Evolutionary conservation across 1,140 invertebrate species (phyloP).

Genomic region (Capitella teleta): DNA sequence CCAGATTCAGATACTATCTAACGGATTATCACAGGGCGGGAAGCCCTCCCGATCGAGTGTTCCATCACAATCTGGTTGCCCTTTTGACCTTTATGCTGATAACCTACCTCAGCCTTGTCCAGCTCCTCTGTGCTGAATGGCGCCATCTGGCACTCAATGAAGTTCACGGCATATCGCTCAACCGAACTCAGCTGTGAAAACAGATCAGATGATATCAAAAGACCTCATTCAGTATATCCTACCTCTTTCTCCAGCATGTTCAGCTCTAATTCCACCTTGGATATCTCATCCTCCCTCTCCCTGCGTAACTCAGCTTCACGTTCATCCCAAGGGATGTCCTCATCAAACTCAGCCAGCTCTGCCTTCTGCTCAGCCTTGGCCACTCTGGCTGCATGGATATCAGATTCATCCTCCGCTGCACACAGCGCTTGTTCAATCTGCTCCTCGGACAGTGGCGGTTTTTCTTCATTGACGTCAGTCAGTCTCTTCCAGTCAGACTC

Average conservation of each 20-base stretch:
- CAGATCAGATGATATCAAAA: too few species aligned
- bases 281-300: conserved; percentile 40
- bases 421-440: conserved; percentile 58
- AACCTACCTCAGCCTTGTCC: conserved; percentile 66
- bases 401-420: conserved; percentile 85
- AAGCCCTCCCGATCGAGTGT: too few species aligned
- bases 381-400: conserved; percentile 77
- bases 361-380: conserved; percentile 85
- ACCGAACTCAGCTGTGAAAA: conserved; percentile 77
- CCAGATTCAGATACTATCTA: too few species aligned
- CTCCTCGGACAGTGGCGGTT: conserved; percentile 10
- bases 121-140: conserved; percentile 72
- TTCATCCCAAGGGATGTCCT: conserved; percentile 71
- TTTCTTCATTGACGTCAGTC: neutral
- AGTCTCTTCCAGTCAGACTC: neutral
- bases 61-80: too few species aligned
- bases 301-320: conserved; percentile 50
- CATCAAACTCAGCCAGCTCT: conserved; percentile 92
- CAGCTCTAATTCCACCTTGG: conserved; percentile 70
- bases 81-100: too few species aligned
- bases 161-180: conserved; percentile 83
- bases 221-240: too few species aligned
- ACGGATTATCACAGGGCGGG: too few species aligned
- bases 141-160: conserved; percentile 62
- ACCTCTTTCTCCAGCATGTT: conserved; percentile 73